Evolutionary conservation across 1,140 invertebrate species (phyloP).

Genomic region (Drosophila busckii): DNA sequence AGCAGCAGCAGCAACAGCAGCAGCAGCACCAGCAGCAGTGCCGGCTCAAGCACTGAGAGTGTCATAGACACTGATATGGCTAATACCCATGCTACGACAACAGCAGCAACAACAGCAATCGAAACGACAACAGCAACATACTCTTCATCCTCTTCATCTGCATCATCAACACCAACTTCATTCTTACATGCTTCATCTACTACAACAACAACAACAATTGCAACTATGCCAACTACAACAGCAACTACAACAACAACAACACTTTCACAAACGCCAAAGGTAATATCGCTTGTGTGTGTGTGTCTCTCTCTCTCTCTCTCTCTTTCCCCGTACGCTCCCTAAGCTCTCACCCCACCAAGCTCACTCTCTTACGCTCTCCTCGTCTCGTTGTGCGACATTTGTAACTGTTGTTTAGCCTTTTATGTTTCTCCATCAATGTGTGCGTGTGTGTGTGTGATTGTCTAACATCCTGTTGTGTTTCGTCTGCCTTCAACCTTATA

Average conservation of each 20-base stretch:
- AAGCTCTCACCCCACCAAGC: slow-evolving; percentile 2
- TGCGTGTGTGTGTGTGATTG: slow-evolving; percentile 16
- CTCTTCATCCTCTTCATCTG: slow-evolving; percentile 7
- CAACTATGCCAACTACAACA: slow-evolving; percentile 49
- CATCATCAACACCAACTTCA: slow-evolving; percentile 14
- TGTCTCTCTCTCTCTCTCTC: slow-evolving; percentile 10
- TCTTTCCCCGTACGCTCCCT: slow-evolving; percentile 7
- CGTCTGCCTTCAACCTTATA: background rate
- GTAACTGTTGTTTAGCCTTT: slow-evolving; percentile 34
- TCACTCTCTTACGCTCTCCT: slow-evolving; percentile 13
- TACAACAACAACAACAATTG: slow-evolving; percentile 45
- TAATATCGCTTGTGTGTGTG: slow-evolving; percentile 61
- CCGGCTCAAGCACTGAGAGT: slow-evolving; percentile 17
- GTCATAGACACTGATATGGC: slow-evolving; percentile 30
- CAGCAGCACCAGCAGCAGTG: background rate
- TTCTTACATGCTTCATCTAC: slow-evolving; percentile 17
- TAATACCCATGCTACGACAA: slow-evolving; percentile 28
- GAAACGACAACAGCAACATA: slow-evolving; percentile 4
- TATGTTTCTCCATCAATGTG: too few species aligned
- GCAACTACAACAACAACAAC: slow-evolving; percentile 45
- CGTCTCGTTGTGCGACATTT: slow-evolving; percentile 30
- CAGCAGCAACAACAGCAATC: slow-evolving; percentile 12
- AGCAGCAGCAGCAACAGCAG: background rate
- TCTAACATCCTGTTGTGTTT: slow-evolving; percentile 18
- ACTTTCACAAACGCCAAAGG: slow-evolving; percentile 67